Base-by-base conservation (phyloP, 2,888 invertebrate genomes). In the Toxonevra muliebris region DNA sequence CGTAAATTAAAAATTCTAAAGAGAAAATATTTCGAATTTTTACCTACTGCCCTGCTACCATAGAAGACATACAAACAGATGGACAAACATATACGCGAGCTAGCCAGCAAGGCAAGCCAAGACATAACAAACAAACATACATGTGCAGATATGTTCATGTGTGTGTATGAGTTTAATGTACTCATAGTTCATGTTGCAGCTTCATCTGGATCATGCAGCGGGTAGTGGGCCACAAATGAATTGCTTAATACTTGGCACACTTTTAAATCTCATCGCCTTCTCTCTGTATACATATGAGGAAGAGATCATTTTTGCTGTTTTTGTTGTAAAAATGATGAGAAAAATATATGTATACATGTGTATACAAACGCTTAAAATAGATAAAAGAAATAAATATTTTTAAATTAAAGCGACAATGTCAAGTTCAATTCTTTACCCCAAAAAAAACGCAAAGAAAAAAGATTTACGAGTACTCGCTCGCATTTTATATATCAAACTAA, bases 171-270 rank as follows among this genome's bases (percentile, higher is more conserved):
- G 57, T 1, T 41, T 15, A 15, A 42, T 13, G 17, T 8, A 42
- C n/a, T 11, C 53, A 64, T 41, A 30, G 41, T 55, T 55, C 19
- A 60, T 12, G 10, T 19, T 61, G 3, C 45, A 12, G 43, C 54
- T n/a, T n/a, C n/a, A n/a, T n/a, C n/a, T n/a, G n/a, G n/a, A n/a
- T 12, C 19, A 45, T 61, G 3, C 45, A 12, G 43, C 54, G 19
- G 52, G 20, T n/a, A 52, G 12, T 20, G 59, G 20, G 60, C 60
- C 52, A 64, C 57, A 65, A 61, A 61, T 43, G 61, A 65, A 74
- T 77, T 78, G 76, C 74, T 77, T 79, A 76, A 77, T 77, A 76
- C 75, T 74, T 73, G 79, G 71, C 76, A 77, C 75, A 73, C 68
- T 71, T 71, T 70, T 65, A 43, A 63, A 17, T 42, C n/a, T 20